Evolutionary conservation across 2,797 vertebrate species (phyloP), one percentile per base, ranked within the genome.

Genomic region (Typhlichthys subterraneus): DNA sequence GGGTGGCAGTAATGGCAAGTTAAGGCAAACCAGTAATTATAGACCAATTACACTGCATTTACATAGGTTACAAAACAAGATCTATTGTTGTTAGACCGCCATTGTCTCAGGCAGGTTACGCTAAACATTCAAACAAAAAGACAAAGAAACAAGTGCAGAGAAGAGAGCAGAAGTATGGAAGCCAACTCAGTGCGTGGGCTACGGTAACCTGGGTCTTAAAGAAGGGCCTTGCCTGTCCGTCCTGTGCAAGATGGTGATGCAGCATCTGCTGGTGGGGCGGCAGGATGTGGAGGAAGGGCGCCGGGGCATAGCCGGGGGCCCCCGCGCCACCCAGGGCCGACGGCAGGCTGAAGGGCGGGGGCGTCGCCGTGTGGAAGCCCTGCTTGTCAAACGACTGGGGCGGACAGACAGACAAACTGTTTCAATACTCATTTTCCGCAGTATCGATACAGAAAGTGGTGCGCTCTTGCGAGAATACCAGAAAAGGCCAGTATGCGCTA

Each of bases 221-320:
- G 19, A 1, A 45, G 58, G 0, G 1, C 81, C 90, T 67, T 86
- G 98, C 97, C 96, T 97, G 97, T 81, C 93, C 91, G 1, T 98
- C 97, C 85, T 96, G 97, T 46, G 95, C 92, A 46, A 98, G 94
- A 80, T 98, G 97, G 80, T 97, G 97, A 83, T 99, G 97, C 67
- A 99, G 85, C 90, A 98, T 83, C 91, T 99, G 97, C 92, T 99
- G 97, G 87, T 98, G 97, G 0, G 95, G 93, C 12, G 96, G 96
- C 75, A 99, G 85, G 82, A 99, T 96, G 79, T 98, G 97, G 17
- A 98, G 88, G 84, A 97, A 98, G 0, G 95, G 96, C n/a, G 94
- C 91, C 2, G 95, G 95, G 4, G 92, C 95, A 0, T 98, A 99
- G 11, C 96, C 96, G 0, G 96, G 92, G 14, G 94, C 95, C 0